Base-by-base conservation (phyloP, 2,113 vertebrate genomes). In the Hemibagrus wyckioides region DNA sequence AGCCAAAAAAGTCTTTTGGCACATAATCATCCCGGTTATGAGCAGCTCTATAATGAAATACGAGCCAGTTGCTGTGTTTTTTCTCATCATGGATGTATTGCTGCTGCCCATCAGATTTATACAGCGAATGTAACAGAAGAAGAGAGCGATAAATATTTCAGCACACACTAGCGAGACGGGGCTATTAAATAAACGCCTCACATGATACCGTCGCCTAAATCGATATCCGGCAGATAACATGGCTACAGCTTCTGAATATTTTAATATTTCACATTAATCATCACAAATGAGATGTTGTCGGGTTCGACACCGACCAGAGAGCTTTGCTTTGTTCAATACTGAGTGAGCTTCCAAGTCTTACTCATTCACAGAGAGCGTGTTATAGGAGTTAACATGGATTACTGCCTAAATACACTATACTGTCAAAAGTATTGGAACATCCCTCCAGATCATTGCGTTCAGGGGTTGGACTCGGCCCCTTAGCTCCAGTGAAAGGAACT, bases 111-210 rank as follows among this genome's bases (percentile, higher is more conserved):
- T 90, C 52, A 82, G 56, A 63, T 88, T 82, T n/a, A 85, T 71
- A 69, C 67, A 73, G 52, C 59, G 80, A 87, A 69, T 33, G 85
- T 87, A 90, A 88, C 83, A 25, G 83, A 85, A 85, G 86, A 88
- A 67, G 85, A 19, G 44, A 59, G 71, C 9, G 15, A 92, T 91
- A 0, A 65, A 92, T 89, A 76, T 89, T 92, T 90, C 19, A 90
- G 67, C 63, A 80, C 30, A 56, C 77, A 69, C 30, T 61, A 79
- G 80, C 54, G 86, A 89, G 84, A 89, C 89, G 54, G 52, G 17
- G 59, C 76, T 61, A 67, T 85, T 86, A 83, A 90, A 87, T 82
- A 84, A 84, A 81, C 79, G 59, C 65, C 83, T 57, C 30, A 59
- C 73, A 87, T 65, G 80, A 81, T 76, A 50, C 59, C 44, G 44